Base-by-base conservation (phyloP, 92 coral and sea anemone genomes). In the Muricea muricata region DNA sequence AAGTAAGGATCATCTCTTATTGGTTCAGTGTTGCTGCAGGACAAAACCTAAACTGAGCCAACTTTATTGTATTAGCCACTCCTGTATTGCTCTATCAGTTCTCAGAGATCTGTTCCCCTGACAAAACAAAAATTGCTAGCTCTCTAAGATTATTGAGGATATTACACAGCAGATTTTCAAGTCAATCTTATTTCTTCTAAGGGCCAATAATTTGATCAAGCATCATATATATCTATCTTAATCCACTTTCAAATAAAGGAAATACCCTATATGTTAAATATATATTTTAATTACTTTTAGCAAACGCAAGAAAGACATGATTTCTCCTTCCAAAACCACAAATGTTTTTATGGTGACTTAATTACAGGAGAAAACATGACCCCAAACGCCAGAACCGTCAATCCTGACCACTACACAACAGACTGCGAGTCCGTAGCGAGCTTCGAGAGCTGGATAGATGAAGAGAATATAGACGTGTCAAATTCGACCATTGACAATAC, bases 361-460 rank as follows among this genome's bases (percentile, higher is more conserved):
- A 28, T 63, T 63, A 17, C 37, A 63, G 70, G 70, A 63, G 70
- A 63, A 63, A 63, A 63, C 70, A 18, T 63, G 12, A 12, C 26
- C 60, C 20, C 8, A 52, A 23, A 18, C 18, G 60, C 18, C 60
- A 18, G 39, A 8, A 28, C 23, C 10, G 37, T 63, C 70, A 28
- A n/a, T 7, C 30, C 70, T 28, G 35, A 63, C 30, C 70, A 63
- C 28, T 63, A 63, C 39, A 28, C 21, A n/a, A 52, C 60, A 17
- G 70, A 63, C 21, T 63, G 39, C n/a, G 70, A 63, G 18, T 63
- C 70, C 70, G 34, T 28, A 11, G 37, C 37, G 20, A 63, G 70
- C 34, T 63, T 63, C 37, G 70, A 63, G 15, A 63, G 70, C 30
- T 63, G 70, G 70, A 29, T 30, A 13, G 60, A 52, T 1, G 26